Percentiles rank a stretch among this genome's conserved stretches.
phyloP scores from a whole-genome alignment of 2,888 invertebrate genomes.

The Sesia bembeciformis region DNA sequence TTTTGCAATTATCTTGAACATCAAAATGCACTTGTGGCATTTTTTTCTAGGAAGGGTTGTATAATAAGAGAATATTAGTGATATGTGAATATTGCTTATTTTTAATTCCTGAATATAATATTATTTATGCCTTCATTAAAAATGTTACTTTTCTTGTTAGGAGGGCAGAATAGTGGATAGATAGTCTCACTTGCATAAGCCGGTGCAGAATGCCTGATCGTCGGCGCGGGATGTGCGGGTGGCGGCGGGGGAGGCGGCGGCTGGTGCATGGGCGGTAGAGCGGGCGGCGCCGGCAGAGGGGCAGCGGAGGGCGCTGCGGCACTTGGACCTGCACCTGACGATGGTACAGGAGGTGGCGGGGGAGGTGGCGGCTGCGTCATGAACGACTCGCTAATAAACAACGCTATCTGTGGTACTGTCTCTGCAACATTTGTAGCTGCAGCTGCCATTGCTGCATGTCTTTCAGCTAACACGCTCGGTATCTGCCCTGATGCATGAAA shows the following conservation, averaged over 20 bases:
- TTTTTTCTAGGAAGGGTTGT: too few species aligned
- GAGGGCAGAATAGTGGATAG: background rate
- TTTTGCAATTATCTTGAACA: too few species aligned
- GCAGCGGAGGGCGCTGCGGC: conserved; percentile 16
- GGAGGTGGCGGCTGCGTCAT: conserved; percentile 16
- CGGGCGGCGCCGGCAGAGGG: conserved; percentile 14
- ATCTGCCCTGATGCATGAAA: conserved; percentile 37
- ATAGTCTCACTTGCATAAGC: background rate
- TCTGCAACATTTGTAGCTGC: conserved; percentile 12
- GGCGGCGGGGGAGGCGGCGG: conserved; percentile 3
- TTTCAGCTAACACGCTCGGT: conserved; percentile 39
- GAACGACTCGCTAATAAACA: conserved; percentile 17
- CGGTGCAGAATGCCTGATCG: background rate
- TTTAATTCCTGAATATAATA: too few species aligned
- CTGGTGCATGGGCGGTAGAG: conserved; percentile 4
- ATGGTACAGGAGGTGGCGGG: conserved; percentile 18
- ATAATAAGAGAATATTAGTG: too few species aligned
- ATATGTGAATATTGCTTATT: too few species aligned
- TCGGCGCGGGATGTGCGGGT: conserved; percentile 9
- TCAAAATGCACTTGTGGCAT: too few species aligned
- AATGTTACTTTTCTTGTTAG: too few species aligned
- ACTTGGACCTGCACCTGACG: conserved; percentile 1
- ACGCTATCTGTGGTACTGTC: conserved; percentile 22
- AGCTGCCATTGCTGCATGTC: conserved; percentile 34
- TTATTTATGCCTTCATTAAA: too few species aligned